Base-by-base conservation (phyloP, 2,888 invertebrate species). In the Tinea trinotella region DNA sequence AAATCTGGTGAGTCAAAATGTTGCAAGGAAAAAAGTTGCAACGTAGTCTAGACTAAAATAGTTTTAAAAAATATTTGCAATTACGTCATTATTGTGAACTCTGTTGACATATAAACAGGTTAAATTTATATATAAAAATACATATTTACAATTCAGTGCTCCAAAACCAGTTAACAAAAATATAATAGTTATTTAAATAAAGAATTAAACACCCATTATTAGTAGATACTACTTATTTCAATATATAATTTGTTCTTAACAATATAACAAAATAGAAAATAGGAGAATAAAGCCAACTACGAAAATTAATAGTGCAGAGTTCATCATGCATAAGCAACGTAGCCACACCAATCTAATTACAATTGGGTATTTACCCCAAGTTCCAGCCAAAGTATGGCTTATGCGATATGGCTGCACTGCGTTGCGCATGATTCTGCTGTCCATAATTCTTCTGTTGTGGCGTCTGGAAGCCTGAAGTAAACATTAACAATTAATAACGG, bases 351-450 rank as follows among this genome's bases (percentile, higher is more conserved):
- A n/a, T 12, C 50, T 4, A 19, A 40, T 40, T 40, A 30, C n/a
- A 13, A 40, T 4, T 1, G 40, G 12, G 40, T 65, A 74, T 73
- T 87, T 87, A 87, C 87, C 87, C 80, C 72, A 80, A 65, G 57
- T 75, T 80, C 85, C 85, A 85, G 59, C 85, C 85, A 62, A 84
- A 87, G 65, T 57, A 71, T 17, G 87, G 84, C 61, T 68, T 76
- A 63, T 69, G 66, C 10, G 82, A 76, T 20, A 75, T 64, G 46
- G 76, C 79, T 44, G 62, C 66, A 57, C 60, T 76, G 58, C 65
- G 75, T 20, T 60, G 68, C 17, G 70, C 70, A 60, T 77, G 64
- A 57, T 58, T 71, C 59, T 76, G 74, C 15, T 56, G 57, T 9
- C 70, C 78, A 59, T 83, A 77, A 58, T 76, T 78, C 64, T 61